These are phyloP conservation scores for Acronicta leporina DNA, from an alignment of 2,888 invertebrate species.

Conservation along the genomic window DNA sequence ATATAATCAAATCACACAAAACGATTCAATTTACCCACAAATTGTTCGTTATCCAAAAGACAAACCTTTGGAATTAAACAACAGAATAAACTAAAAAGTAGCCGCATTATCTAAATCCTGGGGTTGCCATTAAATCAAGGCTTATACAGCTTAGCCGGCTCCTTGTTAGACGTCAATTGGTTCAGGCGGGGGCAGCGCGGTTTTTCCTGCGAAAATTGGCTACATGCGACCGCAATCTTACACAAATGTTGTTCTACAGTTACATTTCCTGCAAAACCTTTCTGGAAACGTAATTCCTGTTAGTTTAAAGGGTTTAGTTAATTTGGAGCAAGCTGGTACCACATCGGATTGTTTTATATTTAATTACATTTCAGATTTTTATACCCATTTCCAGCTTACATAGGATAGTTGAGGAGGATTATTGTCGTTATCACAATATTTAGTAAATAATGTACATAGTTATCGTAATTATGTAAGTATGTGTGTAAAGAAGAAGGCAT, in stretches of 20 bases:
- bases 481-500: too few relatives aligned
- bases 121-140: conserved; percentile 54
- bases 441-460: too few relatives aligned
- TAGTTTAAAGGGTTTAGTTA: too few relatives aligned
- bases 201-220: conserved; percentile 42
- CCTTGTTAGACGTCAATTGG: conserved; percentile 58
- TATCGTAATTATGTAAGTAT: too few relatives aligned
- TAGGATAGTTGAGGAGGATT: too few relatives aligned
- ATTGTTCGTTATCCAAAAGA: conserved; percentile 8
- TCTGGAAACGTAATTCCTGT: background rate
- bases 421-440: too few relatives aligned
- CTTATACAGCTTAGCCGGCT: conserved; percentile 51
- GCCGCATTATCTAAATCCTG: conserved; percentile 45
- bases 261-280: conserved; percentile 7
- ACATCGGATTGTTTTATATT: too few relatives aligned
- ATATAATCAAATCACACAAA: background rate
- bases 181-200: conserved; percentile 32
- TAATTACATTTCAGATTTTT: too few relatives aligned
- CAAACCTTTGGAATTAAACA: conserved; percentile 29
- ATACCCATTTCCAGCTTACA: too few relatives aligned
- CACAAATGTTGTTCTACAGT: conserved; percentile 3
- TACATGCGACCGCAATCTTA: conserved; percentile 20
- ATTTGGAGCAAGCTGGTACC: too few relatives aligned
- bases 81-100: conserved; percentile 41
- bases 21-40: conserved; percentile 1